These are phyloP conservation scores for Sorex fumeus DNA, from an alignment of 2,113 vertebrate species.

Conservation along the genomic window DNA sequence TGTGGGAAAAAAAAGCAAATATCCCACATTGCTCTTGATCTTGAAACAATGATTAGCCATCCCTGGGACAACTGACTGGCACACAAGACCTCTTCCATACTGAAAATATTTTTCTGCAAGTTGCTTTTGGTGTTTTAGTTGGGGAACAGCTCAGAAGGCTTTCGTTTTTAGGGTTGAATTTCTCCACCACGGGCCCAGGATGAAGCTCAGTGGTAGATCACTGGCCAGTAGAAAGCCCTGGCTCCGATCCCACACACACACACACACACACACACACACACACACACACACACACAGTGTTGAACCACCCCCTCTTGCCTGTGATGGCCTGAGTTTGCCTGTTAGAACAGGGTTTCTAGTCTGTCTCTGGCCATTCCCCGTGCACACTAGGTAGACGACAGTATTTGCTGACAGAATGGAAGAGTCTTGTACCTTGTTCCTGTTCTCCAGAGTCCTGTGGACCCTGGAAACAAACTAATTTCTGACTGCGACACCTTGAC, in stretches of 20 bases:
- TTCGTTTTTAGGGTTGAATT: background rate
- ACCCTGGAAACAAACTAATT: constrained; percentile 25
- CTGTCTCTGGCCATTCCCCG: too few species aligned
- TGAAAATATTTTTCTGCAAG: background rate
- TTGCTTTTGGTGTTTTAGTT: background rate
- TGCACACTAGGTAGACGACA: background rate
- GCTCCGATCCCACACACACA: too few species aligned
- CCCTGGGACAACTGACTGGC: background rate
- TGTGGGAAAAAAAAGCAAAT: background rate
- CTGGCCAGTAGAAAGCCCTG: too few species aligned
- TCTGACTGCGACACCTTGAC: background rate
- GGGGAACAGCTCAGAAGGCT: background rate
- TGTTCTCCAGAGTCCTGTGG: background rate
- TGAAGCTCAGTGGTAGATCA: background rate
- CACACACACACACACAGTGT: too few species aligned
- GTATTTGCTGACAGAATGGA: background rate
- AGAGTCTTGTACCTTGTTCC: constrained; percentile 6
- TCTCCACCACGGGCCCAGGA: too few species aligned
- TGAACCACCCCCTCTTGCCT: background rate
- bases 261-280: too few species aligned
- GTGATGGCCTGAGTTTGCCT: too few species aligned
- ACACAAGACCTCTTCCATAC: background rate
- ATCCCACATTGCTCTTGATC: constrained; percentile 26
- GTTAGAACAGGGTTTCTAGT: background rate
- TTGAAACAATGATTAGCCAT: constrained; percentile 26